Conservation (phyloP, 2,113 vertebrate species). For the Podiceps cristatus region DNA sequence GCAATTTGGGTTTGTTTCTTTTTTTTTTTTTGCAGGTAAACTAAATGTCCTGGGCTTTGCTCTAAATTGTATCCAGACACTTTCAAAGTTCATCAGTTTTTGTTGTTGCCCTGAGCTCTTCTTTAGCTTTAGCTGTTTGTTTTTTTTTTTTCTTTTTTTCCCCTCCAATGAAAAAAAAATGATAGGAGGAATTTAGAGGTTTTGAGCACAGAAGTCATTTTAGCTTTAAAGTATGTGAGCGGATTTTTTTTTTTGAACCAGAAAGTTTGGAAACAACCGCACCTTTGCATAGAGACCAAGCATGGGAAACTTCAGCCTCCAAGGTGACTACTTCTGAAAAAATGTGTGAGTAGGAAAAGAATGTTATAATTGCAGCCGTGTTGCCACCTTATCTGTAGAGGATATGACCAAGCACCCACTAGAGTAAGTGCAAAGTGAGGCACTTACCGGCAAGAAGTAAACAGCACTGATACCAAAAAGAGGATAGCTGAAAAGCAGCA, state of each 20-base stretch:
- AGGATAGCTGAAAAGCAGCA: neutral
- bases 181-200: neutral
- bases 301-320: neutral
- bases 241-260: neutral
- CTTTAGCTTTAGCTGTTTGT: neutral
- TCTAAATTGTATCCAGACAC: neutral
- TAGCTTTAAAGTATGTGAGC: neutral
- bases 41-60: neutral
- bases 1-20: fast-evolving
- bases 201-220: neutral
- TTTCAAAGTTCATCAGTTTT: neutral
- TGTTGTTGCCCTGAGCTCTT: neutral
- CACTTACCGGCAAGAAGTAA: constrained; percentile 20
- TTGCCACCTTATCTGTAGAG: constrained; percentile 45
- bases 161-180: no score
- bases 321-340: neutral
- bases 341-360: constrained; percentile 1
- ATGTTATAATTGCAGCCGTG: neutral
- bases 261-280: neutral
- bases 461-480: neutral
- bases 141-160: no score
- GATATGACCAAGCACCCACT: neutral
- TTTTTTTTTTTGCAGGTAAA: neutral
- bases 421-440: constrained; percentile 54
- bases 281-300: neutral